Conservation (phyloP, 2,888 invertebrate genomes). For the Philereme vetulata region DNA sequence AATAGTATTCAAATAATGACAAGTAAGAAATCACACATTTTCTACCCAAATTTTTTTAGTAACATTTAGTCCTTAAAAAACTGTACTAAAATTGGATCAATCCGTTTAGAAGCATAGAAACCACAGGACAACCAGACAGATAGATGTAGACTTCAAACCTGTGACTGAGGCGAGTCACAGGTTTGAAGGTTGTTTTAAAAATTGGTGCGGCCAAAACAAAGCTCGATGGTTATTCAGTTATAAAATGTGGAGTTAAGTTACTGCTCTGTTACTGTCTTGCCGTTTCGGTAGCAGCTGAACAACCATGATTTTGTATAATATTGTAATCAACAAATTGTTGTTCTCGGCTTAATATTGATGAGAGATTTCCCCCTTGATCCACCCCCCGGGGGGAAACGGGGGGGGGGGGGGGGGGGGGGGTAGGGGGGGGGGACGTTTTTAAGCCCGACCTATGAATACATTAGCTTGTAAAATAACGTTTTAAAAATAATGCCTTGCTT, state of each 20-base stretch:
- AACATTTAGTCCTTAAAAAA: too few species aligned
- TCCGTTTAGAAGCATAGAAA: too few species aligned
- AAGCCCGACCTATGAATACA: constrained; percentile 55
- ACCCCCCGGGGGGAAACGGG: constrained; percentile 2
- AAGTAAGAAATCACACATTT: too few species aligned
- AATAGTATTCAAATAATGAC: too few species aligned
- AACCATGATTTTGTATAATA: constrained; percentile 42
- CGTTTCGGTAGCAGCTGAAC: constrained; percentile 21
- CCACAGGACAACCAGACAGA: too few species aligned
- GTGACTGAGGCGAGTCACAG: too few species aligned
- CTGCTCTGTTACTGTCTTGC: not conserved
- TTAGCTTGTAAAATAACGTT: constrained; percentile 46
- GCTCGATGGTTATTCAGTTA: not conserved
- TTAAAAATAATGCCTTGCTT: constrained; percentile 47
- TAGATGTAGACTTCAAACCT: too few species aligned
- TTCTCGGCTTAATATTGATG: constrained; percentile 50
- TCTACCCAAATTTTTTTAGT: too few species aligned
- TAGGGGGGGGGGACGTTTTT: too few species aligned
- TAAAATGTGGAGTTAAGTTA: not conserved
- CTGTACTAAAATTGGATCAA: too few species aligned
- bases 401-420: too few species aligned
- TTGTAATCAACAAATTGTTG: constrained; percentile 51
- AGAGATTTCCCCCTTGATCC: constrained; percentile 31
- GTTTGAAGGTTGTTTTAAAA: too few species aligned
- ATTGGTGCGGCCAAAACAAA: not conserved